Conservation (phyloP, 2,888 invertebrate species). For the Polymixis lichenea region DNA sequence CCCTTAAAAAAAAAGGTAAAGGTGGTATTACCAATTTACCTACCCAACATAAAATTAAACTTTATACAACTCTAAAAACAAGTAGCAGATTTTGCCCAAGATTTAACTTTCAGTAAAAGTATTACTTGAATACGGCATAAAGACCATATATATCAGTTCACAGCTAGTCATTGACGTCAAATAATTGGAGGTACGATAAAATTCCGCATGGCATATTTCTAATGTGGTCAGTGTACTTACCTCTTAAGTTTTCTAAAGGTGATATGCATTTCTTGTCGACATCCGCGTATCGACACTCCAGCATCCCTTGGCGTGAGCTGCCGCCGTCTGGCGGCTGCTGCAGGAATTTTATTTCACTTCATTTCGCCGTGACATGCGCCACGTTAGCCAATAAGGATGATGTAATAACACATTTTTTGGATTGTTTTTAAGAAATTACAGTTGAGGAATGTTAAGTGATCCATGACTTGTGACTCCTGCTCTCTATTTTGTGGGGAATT, state of each 20-base stretch:
- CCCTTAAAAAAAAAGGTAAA: too few species aligned
- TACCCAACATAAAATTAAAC: not conserved
- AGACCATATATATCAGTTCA: too few species aligned
- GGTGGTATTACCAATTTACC: not conserved
- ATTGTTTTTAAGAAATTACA: conserved; percentile 42
- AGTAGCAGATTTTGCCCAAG: not conserved
- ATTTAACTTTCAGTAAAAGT: not conserved
- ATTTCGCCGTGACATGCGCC: conserved; percentile 48
- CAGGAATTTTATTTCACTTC: conserved; percentile 63
- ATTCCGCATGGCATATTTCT: not conserved
- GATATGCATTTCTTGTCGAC: not conserved
- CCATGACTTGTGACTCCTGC: conserved; percentile 6
- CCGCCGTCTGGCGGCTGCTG: conserved; percentile 41
- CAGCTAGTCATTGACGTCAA: not conserved
- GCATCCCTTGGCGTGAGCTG: conserved; percentile 28
- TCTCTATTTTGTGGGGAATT: not conserved
- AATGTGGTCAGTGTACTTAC: not conserved
- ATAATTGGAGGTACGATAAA: not conserved
- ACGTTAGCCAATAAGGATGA: conserved; percentile 44
- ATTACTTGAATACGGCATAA: not conserved
- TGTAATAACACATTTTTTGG: conserved; percentile 48
- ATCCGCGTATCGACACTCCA: not conserved
- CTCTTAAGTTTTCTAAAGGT: not conserved
- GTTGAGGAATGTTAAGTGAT: conserved; percentile 13
- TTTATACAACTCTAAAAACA: not conserved